phyloP scores from a whole-genome alignment of 2,113 vertebrate genomes.

The Vulpes vulpes region DNA sequence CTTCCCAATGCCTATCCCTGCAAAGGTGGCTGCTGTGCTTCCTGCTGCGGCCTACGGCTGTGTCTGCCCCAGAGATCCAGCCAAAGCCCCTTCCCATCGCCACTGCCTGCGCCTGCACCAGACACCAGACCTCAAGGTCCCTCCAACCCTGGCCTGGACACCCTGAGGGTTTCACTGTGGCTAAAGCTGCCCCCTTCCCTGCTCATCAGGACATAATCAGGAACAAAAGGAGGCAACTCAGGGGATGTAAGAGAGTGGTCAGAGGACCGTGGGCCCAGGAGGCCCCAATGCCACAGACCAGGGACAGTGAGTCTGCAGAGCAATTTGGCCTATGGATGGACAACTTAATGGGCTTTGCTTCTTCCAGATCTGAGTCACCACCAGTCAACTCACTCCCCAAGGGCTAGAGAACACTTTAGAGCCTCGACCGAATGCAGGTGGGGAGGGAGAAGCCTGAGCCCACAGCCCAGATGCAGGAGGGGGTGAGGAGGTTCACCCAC shows the following conservation, averaged over 20 bases:
- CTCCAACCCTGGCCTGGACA: not conserved
- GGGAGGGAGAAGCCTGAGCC: not conserved
- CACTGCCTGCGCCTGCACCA: accelerated
- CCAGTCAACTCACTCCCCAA: not conserved
- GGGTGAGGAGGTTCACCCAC: not conserved
- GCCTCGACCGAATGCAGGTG: not conserved
- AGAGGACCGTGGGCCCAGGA: not conserved
- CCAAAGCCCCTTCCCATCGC: not conserved
- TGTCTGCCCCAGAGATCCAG: not conserved
- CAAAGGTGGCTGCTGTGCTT: accelerated
- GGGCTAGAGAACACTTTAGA: not conserved
- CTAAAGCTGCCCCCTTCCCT: not conserved
- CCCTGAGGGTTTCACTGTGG: not conserved
- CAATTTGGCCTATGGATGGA: not conserved
- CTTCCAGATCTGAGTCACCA: not conserved
- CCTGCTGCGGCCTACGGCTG: not conserved
- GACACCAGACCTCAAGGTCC: not conserved
- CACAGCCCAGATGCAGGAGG: not conserved
- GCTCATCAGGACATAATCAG: not conserved
- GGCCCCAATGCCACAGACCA: not conserved
- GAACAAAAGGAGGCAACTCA: not conserved
- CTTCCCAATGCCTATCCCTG: not conserved
- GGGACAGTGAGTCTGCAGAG: accelerated
- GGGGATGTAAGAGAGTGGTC: no score
- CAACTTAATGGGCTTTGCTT: not conserved